A percentile compares a stretch with the other conserved stretches of the same genome.
Evolutionary conservation across 2,888 invertebrate species (phyloP).

Genomic region (Synergus gifuensis): DNA sequence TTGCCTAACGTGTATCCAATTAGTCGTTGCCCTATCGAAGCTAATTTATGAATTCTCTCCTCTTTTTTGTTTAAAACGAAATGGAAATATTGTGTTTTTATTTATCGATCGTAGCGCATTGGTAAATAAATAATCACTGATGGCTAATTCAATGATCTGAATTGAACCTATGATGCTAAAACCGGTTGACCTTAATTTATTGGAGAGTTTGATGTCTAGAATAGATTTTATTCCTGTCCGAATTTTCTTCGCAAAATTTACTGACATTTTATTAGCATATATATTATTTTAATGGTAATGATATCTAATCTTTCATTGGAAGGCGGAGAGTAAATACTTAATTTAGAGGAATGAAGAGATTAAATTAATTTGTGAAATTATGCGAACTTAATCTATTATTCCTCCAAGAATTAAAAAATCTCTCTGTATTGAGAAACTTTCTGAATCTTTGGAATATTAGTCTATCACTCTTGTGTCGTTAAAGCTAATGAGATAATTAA

Average conservation of each 20-base stretch:
- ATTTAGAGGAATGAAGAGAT: neutral
- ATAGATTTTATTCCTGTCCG: neutral
- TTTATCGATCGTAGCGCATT: neutral
- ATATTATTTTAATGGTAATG: neutral
- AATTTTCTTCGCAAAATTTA: neutral
- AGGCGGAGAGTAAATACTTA: neutral
- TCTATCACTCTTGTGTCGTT: neutral
- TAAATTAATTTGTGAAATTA: neutral
- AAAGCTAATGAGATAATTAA: too few species aligned
- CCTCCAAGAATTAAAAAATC: neutral
- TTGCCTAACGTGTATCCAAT: constrained; percentile 30
- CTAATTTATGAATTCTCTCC: neutral
- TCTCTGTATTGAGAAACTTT: neutral
- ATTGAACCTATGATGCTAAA: neutral
- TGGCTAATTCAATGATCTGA: neutral
- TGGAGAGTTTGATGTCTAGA: neutral
- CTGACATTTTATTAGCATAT: neutral
- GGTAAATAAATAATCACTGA: constrained; percentile 1
- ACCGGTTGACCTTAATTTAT: neutral
- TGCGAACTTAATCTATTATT: neutral
- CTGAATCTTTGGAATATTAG: neutral
- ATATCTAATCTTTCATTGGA: neutral
- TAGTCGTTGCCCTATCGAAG: constrained; percentile 1
- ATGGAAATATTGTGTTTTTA: constrained; percentile 13
- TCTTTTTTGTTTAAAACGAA: neutral